Percentiles rank a stretch among this genome's conserved stretches.
Conservation (phyloP, 2,888 invertebrate genomes). For the Drosophila cracens region DNA sequence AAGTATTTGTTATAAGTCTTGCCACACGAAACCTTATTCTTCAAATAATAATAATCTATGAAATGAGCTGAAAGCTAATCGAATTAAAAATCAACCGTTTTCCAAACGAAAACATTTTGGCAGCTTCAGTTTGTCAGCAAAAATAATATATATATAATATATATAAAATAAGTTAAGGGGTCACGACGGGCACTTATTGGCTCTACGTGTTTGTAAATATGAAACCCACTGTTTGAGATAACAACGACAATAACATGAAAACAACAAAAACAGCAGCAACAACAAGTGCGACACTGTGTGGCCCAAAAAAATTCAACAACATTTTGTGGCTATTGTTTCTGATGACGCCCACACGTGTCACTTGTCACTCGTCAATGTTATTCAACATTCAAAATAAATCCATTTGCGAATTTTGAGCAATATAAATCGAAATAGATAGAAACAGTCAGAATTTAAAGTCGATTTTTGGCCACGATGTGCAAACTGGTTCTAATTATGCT, state of each 20-base stretch:
- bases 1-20: neutral
- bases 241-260: neutral
- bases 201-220: constrained; percentile 58
- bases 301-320: constrained; percentile 29
- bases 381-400: constrained; percentile 55
- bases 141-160: neutral
- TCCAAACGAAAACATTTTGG: neutral
- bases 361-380: constrained; percentile 58
- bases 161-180: constrained; percentile 9
- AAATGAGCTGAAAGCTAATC: neutral
- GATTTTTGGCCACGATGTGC: constrained; percentile 41
- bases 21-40: neutral
- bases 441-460: constrained; percentile 15
- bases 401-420: constrained; percentile 62
- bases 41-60: neutral
- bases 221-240: constrained; percentile 45
- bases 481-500: constrained; percentile 78
- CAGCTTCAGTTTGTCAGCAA: neutral
- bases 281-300: constrained; percentile 13
- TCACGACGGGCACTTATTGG: constrained; percentile 3
- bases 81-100: neutral
- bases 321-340: neutral
- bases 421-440: constrained; percentile 28
- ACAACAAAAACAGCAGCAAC: neutral
- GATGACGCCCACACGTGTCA: constrained; percentile 71